These are phyloP conservation scores for Noctua janthe DNA, from an alignment of 2,888 invertebrate genomes.

Conservation along the genomic window DNA sequence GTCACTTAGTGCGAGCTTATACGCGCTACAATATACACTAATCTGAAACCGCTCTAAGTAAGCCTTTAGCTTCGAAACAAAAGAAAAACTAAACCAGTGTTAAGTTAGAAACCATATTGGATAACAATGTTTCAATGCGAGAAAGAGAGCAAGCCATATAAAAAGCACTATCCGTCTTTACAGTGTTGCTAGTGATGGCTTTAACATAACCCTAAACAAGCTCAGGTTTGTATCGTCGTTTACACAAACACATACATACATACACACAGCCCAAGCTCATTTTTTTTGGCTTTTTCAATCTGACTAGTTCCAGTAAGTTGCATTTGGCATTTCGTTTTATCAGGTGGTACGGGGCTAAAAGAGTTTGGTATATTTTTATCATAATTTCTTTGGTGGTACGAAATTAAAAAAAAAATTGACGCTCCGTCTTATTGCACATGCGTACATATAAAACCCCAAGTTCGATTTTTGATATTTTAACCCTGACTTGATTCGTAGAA, in stretches of 20 bases:
- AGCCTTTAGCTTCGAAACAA: too few species aligned
- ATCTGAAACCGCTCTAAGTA: neutral
- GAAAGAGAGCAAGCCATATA: neutral
- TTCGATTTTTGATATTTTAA: neutral
- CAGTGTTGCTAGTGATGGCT: neutral
- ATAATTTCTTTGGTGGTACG: neutral
- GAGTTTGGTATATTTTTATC: neutral
- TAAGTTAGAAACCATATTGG: neutral
- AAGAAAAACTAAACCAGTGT: neutral
- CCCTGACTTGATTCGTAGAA: neutral
- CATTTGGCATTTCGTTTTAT: neutral
- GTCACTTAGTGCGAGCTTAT: neutral
- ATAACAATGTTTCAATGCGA: too few species aligned
- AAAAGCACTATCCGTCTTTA: neutral
- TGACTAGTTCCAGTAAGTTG: neutral
- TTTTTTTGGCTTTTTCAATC: too few species aligned
- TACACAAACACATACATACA: too few species aligned
- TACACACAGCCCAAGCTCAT: too few species aligned
- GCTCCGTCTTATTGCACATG: neutral
- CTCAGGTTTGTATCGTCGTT: neutral
- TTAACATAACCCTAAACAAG: neutral
- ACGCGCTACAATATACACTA: neutral
- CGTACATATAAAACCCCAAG: neutral
- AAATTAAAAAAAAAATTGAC: neutral
- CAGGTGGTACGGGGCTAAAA: neutral